A percentile compares a stretch with the other conserved stretches of the same genome.
These are phyloP conservation scores for Archocentrus centrarchus DNA, from an alignment of 2,113 vertebrate species.

Conservation along the genomic window DNA sequence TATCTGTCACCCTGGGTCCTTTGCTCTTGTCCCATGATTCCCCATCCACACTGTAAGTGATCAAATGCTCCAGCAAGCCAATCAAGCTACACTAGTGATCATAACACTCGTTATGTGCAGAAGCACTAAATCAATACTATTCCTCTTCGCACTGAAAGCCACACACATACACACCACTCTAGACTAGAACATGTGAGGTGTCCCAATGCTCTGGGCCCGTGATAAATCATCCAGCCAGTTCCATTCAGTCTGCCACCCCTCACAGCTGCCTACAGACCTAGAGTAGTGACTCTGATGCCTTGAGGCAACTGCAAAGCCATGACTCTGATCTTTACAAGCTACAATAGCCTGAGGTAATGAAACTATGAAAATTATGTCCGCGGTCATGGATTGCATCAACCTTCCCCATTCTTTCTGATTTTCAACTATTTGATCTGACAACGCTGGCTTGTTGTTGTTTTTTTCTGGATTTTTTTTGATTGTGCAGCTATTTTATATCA, in stretches of 20 bases:
- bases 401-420: background rate
- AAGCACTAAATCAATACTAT: slow-evolving; percentile 57
- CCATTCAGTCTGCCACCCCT: slow-evolving; percentile 63
- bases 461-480: background rate
- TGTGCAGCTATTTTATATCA: background rate
- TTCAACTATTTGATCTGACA: slow-evolving; percentile 14
- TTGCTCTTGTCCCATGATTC: slow-evolving; percentile 22
- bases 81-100: slow-evolving; percentile 40
- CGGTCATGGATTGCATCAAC: slow-evolving; percentile 28
- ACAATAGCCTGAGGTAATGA: slow-evolving; percentile 11
- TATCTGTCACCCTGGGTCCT: slow-evolving; percentile 4
- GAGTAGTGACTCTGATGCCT: slow-evolving; percentile 30
- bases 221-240: slow-evolving; percentile 71
- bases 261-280: slow-evolving; percentile 46
- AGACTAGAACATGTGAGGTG: slow-evolving; percentile 19
- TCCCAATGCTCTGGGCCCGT: slow-evolving; percentile 52
- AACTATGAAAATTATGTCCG: slow-evolving; percentile 22
- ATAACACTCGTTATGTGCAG: slow-evolving; percentile 41
- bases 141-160: slow-evolving; percentile 30
- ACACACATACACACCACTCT: slow-evolving; percentile 18
- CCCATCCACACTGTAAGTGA: slow-evolving; percentile 24
- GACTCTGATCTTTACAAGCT: slow-evolving; percentile 47
- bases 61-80: slow-evolving; percentile 41
- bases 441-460: background rate
- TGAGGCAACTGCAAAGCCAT: slow-evolving; percentile 40